Conservation (phyloP, 2,113 vertebrate species). For the Brienomyrus longianalis region DNA sequence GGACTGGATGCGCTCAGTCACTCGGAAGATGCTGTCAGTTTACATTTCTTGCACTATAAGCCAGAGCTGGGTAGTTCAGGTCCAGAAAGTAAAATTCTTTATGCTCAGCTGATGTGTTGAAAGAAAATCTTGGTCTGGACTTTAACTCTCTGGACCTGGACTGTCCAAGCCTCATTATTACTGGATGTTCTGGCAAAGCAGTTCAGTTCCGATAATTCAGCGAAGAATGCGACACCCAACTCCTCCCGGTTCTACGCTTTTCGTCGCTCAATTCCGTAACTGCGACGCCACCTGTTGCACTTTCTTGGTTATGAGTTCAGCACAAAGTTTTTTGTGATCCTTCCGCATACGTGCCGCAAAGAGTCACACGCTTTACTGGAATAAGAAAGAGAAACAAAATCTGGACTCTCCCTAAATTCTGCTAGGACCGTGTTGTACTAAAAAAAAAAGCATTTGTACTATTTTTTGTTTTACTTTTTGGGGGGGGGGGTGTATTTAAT, state of each 20-base stretch:
- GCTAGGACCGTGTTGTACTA: neutral
- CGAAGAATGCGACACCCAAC: neutral
- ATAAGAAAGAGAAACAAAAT: neutral
- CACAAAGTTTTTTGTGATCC: neutral
- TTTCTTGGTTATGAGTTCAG: neutral
- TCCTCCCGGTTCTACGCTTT: neutral
- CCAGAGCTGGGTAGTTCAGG: neutral
- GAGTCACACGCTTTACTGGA: neutral
- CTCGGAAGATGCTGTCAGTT: neutral
- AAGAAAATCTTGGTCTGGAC: neutral
- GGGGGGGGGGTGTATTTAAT: neutral
- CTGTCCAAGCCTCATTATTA: neutral
- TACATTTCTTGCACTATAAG: neutral
- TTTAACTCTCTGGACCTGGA: neutral
- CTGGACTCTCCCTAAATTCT: neutral
- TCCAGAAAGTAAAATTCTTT: neutral
- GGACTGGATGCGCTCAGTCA: neutral
- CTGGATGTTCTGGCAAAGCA: neutral
- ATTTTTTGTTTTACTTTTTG: neutral
- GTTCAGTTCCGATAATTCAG: neutral
- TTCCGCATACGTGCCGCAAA: neutral
- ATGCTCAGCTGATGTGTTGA: neutral
- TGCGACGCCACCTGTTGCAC: neutral
- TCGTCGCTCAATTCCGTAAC: neutral
- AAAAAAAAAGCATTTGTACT: neutral